Evolutionary conservation across 2,113 vertebrate species (phyloP).

Genomic region (Candoia aspera): DNA sequence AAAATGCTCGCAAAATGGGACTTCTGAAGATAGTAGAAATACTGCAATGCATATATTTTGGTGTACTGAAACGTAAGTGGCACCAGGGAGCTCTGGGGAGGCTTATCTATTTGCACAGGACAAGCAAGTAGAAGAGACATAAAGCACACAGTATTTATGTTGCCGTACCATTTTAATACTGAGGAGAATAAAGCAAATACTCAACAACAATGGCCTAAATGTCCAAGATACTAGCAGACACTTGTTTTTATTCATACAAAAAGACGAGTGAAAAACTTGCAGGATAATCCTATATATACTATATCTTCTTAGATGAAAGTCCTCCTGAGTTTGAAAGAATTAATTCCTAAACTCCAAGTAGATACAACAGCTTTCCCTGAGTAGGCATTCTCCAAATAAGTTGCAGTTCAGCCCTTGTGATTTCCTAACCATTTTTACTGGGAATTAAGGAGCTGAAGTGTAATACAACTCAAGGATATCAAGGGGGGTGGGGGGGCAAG

Average conservation of each 20-base stretch:
- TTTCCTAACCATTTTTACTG: background rate
- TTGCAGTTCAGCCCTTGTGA: background rate
- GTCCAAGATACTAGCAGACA: background rate
- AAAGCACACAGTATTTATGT: slow-evolving; percentile 30
- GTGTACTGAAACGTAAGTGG: slow-evolving; percentile 37
- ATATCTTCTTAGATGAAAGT: background rate
- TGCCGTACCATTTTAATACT: background rate
- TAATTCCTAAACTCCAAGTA: background rate
- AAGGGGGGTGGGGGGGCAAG: no score
- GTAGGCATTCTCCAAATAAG: background rate
- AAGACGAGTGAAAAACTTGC: background rate
- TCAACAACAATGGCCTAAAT: background rate
- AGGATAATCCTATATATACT: background rate
- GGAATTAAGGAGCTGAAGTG: background rate
- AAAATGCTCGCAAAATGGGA: slow-evolving; percentile 32
- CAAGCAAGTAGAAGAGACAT: slow-evolving; percentile 36
- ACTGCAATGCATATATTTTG: slow-evolving; percentile 2
- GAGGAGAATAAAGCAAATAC: background rate
- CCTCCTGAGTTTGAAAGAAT: background rate
- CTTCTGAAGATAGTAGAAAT: slow-evolving; percentile 34
- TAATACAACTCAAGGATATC: background rate
- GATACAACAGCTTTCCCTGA: background rate
- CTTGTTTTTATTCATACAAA: background rate
- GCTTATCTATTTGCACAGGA: slow-evolving; percentile 41
- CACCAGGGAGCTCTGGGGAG: slow-evolving; percentile 49